Conservation (phyloP, 2,797 vertebrate genomes). For the Ambastaia sidthimunki region DNA sequence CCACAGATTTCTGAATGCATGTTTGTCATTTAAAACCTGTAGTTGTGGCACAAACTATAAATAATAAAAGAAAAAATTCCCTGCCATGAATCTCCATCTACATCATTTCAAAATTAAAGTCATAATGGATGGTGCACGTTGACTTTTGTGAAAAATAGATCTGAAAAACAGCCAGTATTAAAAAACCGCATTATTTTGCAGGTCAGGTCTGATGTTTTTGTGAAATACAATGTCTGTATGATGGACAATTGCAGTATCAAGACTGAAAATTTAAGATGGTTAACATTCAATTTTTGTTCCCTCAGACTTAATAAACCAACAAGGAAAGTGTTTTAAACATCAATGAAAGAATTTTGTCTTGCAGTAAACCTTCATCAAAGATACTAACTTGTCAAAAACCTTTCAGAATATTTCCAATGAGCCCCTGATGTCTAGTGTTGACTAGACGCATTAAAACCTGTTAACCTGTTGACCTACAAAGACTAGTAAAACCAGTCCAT, state of each 20-base stretch:
- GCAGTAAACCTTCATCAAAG: no score
- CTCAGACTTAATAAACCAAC: background rate
- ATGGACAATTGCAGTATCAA: background rate
- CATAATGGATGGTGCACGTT: background rate
- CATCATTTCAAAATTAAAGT: background rate
- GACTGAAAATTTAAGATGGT: slow-evolving; percentile 14
- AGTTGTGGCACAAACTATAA: no score
- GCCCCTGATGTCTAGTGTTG: slow-evolving; percentile 9
- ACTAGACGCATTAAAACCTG: background rate
- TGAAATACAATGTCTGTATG: no score
- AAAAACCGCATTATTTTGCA: background rate
- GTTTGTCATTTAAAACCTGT: background rate
- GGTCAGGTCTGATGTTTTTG: no score
- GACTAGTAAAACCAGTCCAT: background rate
- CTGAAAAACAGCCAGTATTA: background rate
- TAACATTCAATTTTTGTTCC: background rate
- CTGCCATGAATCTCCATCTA: background rate
- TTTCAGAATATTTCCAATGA: background rate
- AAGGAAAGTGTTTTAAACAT: background rate
- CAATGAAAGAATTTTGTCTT: background rate
- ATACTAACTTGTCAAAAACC: background rate
- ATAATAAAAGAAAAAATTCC: background rate
- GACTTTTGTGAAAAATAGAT: background rate
- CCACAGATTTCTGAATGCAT: background rate
- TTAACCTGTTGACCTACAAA: background rate